Evolutionary conservation across 2,888 invertebrate genomes (phyloP), one percentile per base, ranked within the genome.

Genomic region (Spodoptera littoralis): DNA sequence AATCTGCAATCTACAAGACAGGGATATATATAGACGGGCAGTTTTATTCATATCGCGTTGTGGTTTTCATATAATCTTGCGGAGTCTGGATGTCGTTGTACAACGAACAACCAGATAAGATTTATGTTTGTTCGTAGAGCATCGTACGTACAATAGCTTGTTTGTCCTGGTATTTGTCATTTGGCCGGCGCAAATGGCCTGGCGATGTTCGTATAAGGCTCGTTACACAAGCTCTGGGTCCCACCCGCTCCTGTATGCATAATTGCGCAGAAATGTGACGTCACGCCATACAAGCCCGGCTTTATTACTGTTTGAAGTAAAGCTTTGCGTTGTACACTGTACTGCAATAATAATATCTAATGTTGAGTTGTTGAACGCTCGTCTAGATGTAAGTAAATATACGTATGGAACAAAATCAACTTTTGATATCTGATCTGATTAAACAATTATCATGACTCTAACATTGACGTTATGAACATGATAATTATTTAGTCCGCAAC

Each of bases 121-220:
- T 86, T 83, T 82, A 83, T 78, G 81, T 78, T 77, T 80, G 81
- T 84, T 77, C 72, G 74, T 65, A 63, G 70, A 80, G 80, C 76
- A 82, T 59, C 49, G 57, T 49, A n/a, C 36, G 45, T 57, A 65
- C 59, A 72, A 85, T 81, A 65, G 81, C 77, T 82, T 88, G 82
- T 86, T 84, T 85, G 83, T 84, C 78, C 80, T 73, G 60, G 58
- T 74, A 80, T 86, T 84, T 83, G 81, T 84, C 84, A 79, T 79
- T 76, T 77, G 79, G 64, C 65, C 68, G 62, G 70, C 67, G 59
- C 69, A 76, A 76, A 79, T 68, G 62, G 60, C 48, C 48, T 50
- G 79, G 76, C 62, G 70, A 61, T 63, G 44, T 62, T 68, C 73
- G 53, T 60, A 59, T 66, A 63, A 55, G 70, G 65, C 51, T 73